phyloP scores from a whole-genome alignment of 2,888 invertebrate species.

The Hyalella azteca region DNA sequence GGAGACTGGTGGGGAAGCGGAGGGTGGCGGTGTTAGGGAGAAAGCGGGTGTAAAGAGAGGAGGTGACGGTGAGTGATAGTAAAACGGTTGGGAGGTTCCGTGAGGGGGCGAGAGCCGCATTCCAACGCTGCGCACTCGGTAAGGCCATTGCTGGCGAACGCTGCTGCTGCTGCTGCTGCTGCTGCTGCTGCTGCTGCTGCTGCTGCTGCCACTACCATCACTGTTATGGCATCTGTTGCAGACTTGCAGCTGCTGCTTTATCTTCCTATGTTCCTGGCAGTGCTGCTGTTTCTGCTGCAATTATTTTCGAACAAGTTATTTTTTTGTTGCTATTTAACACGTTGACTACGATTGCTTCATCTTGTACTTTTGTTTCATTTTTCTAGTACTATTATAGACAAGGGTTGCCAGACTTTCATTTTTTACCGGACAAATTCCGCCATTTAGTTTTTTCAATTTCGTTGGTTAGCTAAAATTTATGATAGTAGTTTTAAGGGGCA shows the following conservation, averaged over 20 bases:
- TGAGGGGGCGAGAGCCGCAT: background rate
- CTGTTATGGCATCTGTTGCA: background rate
- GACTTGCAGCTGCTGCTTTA: background rate
- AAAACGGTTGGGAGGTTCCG: background rate
- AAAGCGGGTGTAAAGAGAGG: constrained; percentile 21
- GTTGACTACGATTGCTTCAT: no score
- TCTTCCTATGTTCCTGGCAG: background rate
- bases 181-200: background rate
- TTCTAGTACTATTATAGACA: no score
- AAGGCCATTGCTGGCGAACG: background rate
- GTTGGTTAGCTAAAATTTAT: no score
- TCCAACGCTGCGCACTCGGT: constrained; percentile 3
- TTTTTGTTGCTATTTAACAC: background rate
- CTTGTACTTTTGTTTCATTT: no score
- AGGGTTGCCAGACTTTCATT: no score
- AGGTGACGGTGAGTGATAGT: background rate
- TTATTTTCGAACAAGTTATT: no score
- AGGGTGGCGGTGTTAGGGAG: background rate
- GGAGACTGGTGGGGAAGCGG: background rate
- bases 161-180: background rate
- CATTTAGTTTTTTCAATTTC: no score
- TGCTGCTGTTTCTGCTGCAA: background rate
- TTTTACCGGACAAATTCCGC: no score
- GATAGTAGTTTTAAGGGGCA: no score
- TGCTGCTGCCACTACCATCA: background rate